Evolutionary conservation across 1,140 invertebrate species (phyloP).

Genomic region (Homarus americanus): DNA sequence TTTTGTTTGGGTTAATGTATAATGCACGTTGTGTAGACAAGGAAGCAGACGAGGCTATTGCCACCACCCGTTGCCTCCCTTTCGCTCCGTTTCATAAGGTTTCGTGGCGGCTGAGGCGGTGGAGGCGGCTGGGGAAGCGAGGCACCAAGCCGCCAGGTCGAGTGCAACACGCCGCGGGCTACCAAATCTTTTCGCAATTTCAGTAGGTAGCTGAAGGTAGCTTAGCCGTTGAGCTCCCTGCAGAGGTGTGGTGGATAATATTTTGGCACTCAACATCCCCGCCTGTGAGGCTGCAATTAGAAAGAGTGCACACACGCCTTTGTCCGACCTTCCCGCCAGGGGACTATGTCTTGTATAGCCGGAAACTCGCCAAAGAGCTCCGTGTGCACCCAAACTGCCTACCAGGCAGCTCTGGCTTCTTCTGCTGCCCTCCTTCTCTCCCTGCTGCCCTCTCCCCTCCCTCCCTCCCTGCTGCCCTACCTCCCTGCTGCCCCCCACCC

Average conservation of each 20-base stretch:
- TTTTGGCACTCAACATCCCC: constrained; percentile 48
- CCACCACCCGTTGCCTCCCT: constrained; percentile 42
- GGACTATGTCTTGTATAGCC: constrained; percentile 48
- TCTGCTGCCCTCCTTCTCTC: neutral
- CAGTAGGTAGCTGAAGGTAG: neutral
- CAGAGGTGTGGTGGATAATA: constrained; percentile 26
- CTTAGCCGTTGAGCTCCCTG: neutral
- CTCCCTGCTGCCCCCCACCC: neutral
- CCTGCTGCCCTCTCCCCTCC: neutral
- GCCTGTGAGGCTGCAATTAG: constrained; percentile 46
- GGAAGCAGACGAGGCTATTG: constrained; percentile 35
- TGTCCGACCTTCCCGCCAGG: constrained; percentile 45
- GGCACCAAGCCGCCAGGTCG: neutral
- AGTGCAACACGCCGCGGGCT: neutral
- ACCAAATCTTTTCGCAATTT: neutral
- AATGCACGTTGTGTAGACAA: constrained; percentile 52
- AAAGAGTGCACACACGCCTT: constrained; percentile 51
- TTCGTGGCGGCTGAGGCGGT: constrained; percentile 11
- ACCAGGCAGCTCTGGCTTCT: neutral
- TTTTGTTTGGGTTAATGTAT: constrained; percentile 51
- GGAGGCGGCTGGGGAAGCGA: neutral
- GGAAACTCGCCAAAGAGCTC: constrained; percentile 45
- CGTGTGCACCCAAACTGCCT: constrained; percentile 23
- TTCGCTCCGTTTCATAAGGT: constrained; percentile 38
- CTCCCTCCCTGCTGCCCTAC: neutral